Conservation (phyloP, 2,888 invertebrate genomes). For the Tridacna gigas region DNA sequence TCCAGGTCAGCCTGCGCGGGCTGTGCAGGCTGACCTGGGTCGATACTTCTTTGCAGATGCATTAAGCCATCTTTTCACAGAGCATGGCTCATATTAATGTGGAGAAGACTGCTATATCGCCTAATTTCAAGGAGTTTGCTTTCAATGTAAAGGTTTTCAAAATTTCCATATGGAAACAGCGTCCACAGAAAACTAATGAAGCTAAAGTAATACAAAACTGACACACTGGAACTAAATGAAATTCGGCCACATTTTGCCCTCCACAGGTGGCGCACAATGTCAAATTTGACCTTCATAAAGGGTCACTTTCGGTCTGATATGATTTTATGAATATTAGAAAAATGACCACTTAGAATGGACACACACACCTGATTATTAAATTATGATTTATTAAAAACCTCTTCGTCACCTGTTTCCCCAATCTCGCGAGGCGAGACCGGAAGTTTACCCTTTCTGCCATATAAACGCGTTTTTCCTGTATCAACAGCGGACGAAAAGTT, state of each 20-base stretch:
- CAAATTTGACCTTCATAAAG: not conserved
- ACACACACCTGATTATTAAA: conserved; percentile 19
- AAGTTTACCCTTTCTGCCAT: not conserved
- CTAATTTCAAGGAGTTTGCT: no score
- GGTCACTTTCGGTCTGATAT: conserved; percentile 13
- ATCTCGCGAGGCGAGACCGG: not conserved
- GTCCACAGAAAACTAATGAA: no score
- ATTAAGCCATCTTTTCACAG: no score
- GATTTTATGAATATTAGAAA: conserved; percentile 21
- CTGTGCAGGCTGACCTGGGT: no score
- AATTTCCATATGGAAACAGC: no score
- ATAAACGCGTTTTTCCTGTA: no score
- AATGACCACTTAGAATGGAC: not conserved
- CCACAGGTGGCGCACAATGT: conserved; percentile 5
- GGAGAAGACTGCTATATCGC: no score
- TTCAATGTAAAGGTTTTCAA: no score
- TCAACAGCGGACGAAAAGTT: no score
- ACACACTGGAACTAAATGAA: not conserved
- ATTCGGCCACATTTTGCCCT: not conserved
- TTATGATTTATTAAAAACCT: conserved; percentile 16
- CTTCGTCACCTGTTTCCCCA: not conserved
- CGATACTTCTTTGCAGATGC: no score
- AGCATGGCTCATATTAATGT: no score
- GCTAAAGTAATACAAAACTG: not conserved
- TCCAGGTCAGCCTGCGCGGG: no score